Evolutionary conservation across 2,797 vertebrate species (phyloP).

Genomic region (Myotis daubentonii): DNA sequence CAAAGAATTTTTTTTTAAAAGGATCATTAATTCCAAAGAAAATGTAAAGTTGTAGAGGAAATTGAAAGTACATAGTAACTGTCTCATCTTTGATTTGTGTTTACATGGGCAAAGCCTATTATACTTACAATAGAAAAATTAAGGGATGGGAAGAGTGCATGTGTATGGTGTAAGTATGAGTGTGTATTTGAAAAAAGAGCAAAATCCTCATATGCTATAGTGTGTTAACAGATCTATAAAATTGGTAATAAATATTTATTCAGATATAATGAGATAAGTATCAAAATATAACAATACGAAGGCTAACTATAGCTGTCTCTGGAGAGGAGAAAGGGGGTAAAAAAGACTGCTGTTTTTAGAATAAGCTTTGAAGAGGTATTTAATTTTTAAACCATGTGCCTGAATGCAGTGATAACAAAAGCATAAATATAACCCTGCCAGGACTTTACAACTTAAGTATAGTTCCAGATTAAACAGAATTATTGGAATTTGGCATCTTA

Average conservation of each 20-base stretch:
- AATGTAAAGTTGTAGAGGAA: conserved; percentile 4
- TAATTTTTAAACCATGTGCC: neutral
- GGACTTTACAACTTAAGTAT: neutral
- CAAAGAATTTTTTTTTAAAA: neutral
- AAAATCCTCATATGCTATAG: neutral
- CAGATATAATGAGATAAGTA: neutral
- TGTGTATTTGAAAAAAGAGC: neutral
- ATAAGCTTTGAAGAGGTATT: neutral
- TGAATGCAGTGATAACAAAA: neutral
- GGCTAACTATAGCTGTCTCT: neutral
- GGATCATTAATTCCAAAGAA: conserved; percentile 10
- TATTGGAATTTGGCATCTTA: neutral
- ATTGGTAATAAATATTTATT: conserved; percentile 20
- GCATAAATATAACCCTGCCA: neutral
- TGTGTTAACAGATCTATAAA: conserved; percentile 22
- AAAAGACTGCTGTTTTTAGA: neutral
- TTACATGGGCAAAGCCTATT: neutral
- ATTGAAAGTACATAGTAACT: conserved; percentile 14
- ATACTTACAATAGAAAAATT: neutral
- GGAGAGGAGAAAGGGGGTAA: neutral
- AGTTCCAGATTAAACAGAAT: conserved; percentile 53
- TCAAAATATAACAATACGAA: conserved; percentile 7
- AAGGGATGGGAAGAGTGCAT: neutral
- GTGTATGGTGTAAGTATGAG: neutral
- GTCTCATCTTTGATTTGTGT: neutral